Evolutionary conservation across 2,113 vertebrate species (phyloP).

Genomic region (Grammomys dolichurus): DNA sequence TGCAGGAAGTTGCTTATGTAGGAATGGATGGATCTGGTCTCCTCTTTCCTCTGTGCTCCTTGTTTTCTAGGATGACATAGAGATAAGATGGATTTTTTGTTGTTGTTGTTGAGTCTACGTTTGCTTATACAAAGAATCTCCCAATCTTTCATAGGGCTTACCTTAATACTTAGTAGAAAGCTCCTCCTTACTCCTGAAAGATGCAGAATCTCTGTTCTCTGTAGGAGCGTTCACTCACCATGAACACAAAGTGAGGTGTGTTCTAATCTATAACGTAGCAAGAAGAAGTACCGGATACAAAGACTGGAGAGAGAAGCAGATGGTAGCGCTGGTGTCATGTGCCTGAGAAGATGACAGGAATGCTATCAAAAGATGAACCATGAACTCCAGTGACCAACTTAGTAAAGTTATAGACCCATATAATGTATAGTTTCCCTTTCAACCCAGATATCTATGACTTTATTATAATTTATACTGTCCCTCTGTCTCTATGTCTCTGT

Average conservation of each 20-base stretch:
- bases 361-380: not conserved
- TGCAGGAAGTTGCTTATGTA: not conserved
- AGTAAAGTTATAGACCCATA: not conserved
- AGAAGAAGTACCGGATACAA: not conserved
- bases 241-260: not conserved
- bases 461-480: not conserved
- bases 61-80: not conserved
- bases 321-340: not conserved
- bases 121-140: not conserved
- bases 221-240: not conserved
- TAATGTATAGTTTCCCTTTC: not conserved
- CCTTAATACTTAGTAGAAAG: not conserved
- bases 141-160: no score
- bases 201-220: not conserved
- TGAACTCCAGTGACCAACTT: not conserved
- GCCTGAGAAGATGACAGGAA: not conserved
- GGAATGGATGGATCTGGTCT: accelerated
- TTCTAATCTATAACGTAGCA: not conserved
- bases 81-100: not conserved
- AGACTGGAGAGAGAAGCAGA: not conserved
- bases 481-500: not conserved
- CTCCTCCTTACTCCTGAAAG: not conserved
- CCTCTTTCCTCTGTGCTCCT: not conserved
- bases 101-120: not conserved
- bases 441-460: not conserved